Evolutionary conservation across 2,888 invertebrate species (phyloP), one percentile per base, ranked within the genome.

Genomic region (Taphrorychus bicolor): DNA sequence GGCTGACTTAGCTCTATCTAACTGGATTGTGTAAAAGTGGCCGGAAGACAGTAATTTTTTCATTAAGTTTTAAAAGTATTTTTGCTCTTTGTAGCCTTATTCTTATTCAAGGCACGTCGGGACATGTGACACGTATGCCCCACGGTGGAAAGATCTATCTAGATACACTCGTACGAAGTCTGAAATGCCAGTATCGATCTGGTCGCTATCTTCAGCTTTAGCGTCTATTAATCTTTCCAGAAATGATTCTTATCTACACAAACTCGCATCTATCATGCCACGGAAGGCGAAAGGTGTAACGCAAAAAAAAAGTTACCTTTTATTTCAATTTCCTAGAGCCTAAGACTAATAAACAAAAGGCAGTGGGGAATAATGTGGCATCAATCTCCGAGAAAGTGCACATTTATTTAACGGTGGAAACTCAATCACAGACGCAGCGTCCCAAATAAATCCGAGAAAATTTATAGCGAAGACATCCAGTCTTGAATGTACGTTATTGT

Each of bases 321-420:
- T 32, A 32, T 32, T 32, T 32, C 32, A 32, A 32, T 32, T 32
- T 32, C 32, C 32, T 32, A 7, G 32, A 11, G 32, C 32, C 32
- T 32, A 32, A 11, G 32, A 32, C 32, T 32, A 32, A 32, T 32
- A 32, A 32, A 32, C 32, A 32, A 45, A 17, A 45, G 45, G 14
- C 45, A 32, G 11, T 45, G 45, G 45, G 45, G 14, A 51, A 51
- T 51, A 51, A 51, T 51, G 51, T 59, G 21, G 59, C 45, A 57
- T 63, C 63, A 59, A 64, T 64, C 54, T 51, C 59, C 60, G 60
- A 24, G 57, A 56, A 32, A 64, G 52, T 64, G 53, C 48, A 59
- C 64, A 69, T 69, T 64, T 64, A 60, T 64, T 69, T 69, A 64
- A 69, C 64, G 57, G 60, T 42, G 56, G 57, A 41, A 69, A 60